Conservation (phyloP, 2,888 invertebrate genomes). For the Napeogenes inachia region DNA sequence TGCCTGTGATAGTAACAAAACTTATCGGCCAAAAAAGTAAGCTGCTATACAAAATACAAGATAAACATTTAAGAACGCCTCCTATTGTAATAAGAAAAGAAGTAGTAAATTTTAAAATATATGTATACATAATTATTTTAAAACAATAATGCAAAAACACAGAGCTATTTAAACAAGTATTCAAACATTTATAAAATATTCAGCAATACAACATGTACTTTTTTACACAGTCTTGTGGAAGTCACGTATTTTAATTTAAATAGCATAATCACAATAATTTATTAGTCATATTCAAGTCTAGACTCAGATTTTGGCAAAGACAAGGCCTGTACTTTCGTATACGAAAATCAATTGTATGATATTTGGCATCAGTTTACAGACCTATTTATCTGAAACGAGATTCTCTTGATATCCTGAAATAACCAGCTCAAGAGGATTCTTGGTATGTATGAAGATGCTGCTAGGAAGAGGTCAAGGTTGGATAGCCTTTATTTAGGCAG, state of each 20-base stretch:
- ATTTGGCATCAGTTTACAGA: conserved; percentile 11
- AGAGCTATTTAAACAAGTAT: no score
- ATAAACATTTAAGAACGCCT: no score
- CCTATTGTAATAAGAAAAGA: no score
- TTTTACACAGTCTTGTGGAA: no score
- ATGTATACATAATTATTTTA: not conserved
- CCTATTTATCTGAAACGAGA: conserved; percentile 30
- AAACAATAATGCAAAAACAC: no score
- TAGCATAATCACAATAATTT: conserved; percentile 47
- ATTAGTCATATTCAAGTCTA: conserved; percentile 52
- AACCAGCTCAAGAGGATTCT: conserved; percentile 7
- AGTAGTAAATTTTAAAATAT: conserved; percentile 2
- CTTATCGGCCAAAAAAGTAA: not conserved
- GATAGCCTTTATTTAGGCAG: no score
- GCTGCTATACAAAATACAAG: conserved; percentile 8
- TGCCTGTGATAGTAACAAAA: conserved; percentile 6
- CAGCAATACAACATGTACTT: no score
- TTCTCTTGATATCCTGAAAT: conserved; percentile 19
- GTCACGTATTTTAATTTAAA: no score
- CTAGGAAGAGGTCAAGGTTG: no score
- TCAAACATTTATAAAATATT: no score
- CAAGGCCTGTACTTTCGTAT: conserved; percentile 42
- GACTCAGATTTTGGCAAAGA: conserved; percentile 63
- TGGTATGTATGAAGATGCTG: no score
- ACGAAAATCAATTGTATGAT: conserved; percentile 18